Percentiles rank a stretch among this genome's conserved stretches.
phyloP scores from a whole-genome alignment of 2,113 vertebrate species.

The Callipepla californica region DNA sequence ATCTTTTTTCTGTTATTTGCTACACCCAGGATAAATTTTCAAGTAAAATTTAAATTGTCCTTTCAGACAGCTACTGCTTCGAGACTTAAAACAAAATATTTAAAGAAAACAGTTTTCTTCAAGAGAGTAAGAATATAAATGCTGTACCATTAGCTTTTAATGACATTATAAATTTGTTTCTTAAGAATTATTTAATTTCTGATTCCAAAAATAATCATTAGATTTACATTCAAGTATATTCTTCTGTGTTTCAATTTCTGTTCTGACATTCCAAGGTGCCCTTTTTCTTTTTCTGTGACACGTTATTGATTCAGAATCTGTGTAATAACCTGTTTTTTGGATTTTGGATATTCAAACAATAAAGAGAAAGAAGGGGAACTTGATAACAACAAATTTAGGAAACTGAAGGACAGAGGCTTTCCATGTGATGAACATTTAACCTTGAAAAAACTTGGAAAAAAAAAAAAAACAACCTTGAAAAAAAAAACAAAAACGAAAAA shows the following conservation, averaged over 20 bases:
- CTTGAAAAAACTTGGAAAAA: neutral
- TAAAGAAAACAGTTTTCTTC: neutral
- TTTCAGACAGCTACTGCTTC: slow-evolving; percentile 8
- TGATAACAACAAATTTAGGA: neutral
- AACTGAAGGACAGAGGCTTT: neutral
- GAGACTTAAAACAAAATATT: neutral
- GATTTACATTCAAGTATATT: neutral
- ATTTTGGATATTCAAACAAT: neutral
- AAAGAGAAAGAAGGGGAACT: neutral
- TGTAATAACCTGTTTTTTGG: neutral
- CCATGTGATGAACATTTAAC: neutral
- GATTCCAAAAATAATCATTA: neutral
- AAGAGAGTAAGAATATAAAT: neutral
- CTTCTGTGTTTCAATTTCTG: neutral
- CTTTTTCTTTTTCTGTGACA: neutral
- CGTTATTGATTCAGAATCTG: neutral
- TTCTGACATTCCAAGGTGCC: neutral
- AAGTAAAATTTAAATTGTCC: neutral
- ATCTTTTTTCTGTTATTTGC: slow-evolving; percentile 32
- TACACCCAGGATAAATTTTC: neutral
- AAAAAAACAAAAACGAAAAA: neutral
- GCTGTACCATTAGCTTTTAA: neutral
- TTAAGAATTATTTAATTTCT: neutral
- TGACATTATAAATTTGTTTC: neutral
- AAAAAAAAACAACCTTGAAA: neutral